Conservation (phyloP, 2,797 vertebrate species). For the Danio kyathit region DNA sequence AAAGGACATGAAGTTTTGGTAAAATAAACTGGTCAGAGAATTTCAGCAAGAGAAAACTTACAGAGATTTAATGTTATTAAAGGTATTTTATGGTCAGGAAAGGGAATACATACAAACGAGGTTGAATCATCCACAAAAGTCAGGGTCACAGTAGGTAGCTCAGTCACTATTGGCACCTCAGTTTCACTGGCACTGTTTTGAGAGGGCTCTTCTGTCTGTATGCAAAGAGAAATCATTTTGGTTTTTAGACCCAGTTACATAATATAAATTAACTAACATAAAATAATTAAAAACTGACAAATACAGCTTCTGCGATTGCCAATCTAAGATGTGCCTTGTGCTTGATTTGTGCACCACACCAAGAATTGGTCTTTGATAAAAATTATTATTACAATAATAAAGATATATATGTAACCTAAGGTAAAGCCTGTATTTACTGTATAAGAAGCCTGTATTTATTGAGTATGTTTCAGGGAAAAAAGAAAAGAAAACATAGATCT, state of each 20-base stretch:
- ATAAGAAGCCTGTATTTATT: background rate
- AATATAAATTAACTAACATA: background rate
- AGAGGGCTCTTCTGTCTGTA: background rate
- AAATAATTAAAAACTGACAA: background rate
- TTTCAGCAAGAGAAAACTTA: background rate
- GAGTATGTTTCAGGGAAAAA: too few relatives aligned
- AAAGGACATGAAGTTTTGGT: too few relatives aligned
- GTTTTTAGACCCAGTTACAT: background rate
- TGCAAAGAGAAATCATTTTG: background rate
- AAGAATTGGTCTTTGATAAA: too few relatives aligned
- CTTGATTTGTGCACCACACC: too few relatives aligned
- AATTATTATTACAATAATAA: background rate
- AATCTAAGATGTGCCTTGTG: too few relatives aligned
- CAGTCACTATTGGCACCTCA: background rate
- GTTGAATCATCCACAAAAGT: background rate
- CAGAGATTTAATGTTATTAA: background rate
- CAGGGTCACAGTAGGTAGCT: background rate
- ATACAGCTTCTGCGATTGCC: background rate
- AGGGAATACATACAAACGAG: background rate
- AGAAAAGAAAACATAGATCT: background rate
- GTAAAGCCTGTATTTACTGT: background rate
- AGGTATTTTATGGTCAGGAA: background rate
- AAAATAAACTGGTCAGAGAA: background rate
- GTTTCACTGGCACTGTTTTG: background rate
- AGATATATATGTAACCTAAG: background rate